Evolutionary conservation across 2,113 vertebrate species (phyloP), one percentile per base, ranked within the genome.

Genomic region (Sylvilagus bachmani): DNA sequence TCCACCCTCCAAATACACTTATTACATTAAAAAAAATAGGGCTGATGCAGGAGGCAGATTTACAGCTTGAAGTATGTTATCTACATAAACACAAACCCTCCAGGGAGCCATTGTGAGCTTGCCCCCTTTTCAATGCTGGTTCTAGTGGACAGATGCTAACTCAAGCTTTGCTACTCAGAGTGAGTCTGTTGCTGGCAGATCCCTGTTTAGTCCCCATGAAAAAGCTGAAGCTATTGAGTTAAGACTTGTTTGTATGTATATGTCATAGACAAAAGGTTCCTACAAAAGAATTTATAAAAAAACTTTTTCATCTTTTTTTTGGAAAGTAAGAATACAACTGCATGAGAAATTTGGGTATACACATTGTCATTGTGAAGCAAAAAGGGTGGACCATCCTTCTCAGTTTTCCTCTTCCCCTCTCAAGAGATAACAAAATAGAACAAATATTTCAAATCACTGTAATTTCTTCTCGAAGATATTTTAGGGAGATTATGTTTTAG

Each of bases 1-100:
- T 96, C 93, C 73, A 94, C 88, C 89, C 96, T 86, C 61, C 89
- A 95, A 93, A 95, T 64, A 71, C 27, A 31, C 33, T 85, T 11
- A 90, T 80, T 95, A 96, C 86, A 93, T 83, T 90, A n/a, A 91
- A 70, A 49, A 95, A 94, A 96, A 86, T 11, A 93, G 67, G 91
- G 81, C 95, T 90, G 92, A 97, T 97, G 96, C 93, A 66, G 83
- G 93, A 91, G 95, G 94, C 91, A 95, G 98, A 98, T 97, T 98
- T 97, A 97, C 89, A 93, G 95, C 96, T 94, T 1, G 3, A 70
- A 93, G 85, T 94, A 88, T 11, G 91, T 97, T 97, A 97, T 94
- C 5, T 7, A 98, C 97, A 98, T 95, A 97, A 97, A 96, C 6
- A 1, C 92, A 91, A 91, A 92, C 95, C 94, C 98, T 95, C 97